Evolutionary conservation across 2,113 vertebrate genomes (phyloP).

Genomic region (Caretta caretta): DNA sequence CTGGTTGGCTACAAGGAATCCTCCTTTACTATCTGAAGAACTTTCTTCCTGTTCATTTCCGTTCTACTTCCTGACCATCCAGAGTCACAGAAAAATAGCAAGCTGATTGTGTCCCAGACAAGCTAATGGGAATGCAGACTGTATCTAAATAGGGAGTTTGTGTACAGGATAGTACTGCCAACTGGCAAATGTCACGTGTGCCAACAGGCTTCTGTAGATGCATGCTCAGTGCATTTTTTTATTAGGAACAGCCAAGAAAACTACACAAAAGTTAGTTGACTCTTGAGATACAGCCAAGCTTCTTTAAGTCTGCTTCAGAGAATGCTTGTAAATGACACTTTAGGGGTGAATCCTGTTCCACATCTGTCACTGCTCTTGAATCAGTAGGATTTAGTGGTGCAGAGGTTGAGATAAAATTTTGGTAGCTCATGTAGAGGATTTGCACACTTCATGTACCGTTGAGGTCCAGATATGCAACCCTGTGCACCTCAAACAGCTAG

Average conservation of each 20-base stretch:
- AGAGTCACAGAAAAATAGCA: background rate
- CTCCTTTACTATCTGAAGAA: conserved; percentile 63
- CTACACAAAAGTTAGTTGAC: conserved; percentile 51
- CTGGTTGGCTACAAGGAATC: conserved; percentile 64
- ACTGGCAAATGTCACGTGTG: background rate
- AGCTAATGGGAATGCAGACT: background rate
- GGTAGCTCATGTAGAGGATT: fast-evolving
- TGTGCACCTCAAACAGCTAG: fast-evolving
- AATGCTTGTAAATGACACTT: background rate
- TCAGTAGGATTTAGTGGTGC: background rate
- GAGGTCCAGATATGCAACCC: background rate
- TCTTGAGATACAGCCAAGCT: conserved; percentile 34
- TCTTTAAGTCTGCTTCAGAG: conserved; percentile 63
- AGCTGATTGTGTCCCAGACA: background rate
- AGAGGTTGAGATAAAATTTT: background rate
- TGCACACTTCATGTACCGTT: background rate
- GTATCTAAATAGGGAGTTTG: background rate
- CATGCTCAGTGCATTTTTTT: background rate
- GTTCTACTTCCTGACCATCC: conserved; percentile 40
- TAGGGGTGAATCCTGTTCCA: background rate
- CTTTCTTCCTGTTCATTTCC: conserved; percentile 68
- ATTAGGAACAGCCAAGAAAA: conserved; percentile 52
- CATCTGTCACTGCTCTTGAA: fast-evolving
- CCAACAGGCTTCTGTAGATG: background rate
- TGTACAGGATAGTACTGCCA: background rate